These are phyloP conservation scores for Acanthornis magna DNA, from an alignment of 2,797 vertebrate species.

Conservation along the genomic window DNA sequence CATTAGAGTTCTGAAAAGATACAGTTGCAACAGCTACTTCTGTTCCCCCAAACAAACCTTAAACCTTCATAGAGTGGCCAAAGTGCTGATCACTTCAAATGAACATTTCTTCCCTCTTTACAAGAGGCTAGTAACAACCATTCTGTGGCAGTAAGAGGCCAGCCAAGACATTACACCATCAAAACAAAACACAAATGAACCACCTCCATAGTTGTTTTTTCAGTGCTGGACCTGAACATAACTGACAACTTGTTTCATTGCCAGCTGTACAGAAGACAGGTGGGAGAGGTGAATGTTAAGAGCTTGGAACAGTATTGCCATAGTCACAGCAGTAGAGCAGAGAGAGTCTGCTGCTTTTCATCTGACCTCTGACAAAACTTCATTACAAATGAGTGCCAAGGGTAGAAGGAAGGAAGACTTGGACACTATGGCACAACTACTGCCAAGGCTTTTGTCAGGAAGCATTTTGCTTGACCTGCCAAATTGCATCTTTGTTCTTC, in stretches of 20 bases:
- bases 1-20: not conserved
- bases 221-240: not conserved
- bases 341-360: not conserved
- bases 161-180: not conserved
- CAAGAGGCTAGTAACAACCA: not conserved
- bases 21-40: not conserved
- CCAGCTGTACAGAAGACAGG: not conserved
- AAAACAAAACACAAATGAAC: not conserved
- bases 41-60: not conserved
- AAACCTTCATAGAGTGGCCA: not conserved
- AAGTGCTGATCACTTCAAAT: not conserved
- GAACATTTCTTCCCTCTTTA: not conserved
- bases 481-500: not conserved
- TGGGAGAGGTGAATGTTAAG: not conserved
- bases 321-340: not conserved
- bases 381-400: not conserved
- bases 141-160: not conserved
- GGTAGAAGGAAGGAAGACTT: not conserved
- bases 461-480: not conserved
- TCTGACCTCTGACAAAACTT: not conserved
- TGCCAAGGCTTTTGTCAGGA: slow-evolving; percentile 25
- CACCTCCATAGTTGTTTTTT: not conserved
- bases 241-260: not conserved
- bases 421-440: not conserved
- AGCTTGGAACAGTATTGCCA: not conserved